Base-by-base conservation (phyloP, 2,797 vertebrate species). In the Cyprinodon diabolis region DNA sequence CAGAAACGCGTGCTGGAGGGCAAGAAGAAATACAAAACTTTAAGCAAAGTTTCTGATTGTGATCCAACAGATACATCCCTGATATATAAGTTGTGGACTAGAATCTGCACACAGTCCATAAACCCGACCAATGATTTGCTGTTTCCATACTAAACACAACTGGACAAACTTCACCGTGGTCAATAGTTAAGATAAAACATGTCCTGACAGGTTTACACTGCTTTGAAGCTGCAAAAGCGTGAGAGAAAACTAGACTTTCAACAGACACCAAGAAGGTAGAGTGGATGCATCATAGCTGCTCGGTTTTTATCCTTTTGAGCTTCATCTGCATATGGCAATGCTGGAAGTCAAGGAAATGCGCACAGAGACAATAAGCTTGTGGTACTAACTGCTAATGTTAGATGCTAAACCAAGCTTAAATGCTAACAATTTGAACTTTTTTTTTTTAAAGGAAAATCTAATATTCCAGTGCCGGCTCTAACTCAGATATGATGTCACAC, bases 1-100 rank as follows among this genome's bases (percentile, higher is more conserved):
- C 90, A 98, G 95, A 92, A 99, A 99, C 72, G 98, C 97, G 88
- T 99, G 98, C 98, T 99, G 84, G 76, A 47, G 49, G 35, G 12
- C 9, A 8, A 25, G 5, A 66, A 56, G 23, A 52, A 48, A 67
- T 8, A 30, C 60, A 23, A 23, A 45, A 45, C 19, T 4, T 63
- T 63, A 12, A 63, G 21, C 4, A 1, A 4, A 4, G 30, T 60
- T 60, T 60, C 57, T 35, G 17, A 63, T 43, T 17, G 23, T n/a
- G 62, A 23, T 0, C 40, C 6, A 56, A 56, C 11, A 47, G 62
- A 65, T 23, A 6, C 7, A 48, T 10, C 40, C 19, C 40, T 21
- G 21, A 43, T 2, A 63, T n/a, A 43, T n/a, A 10, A n/a, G 37
- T 23, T 48, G 5, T 47, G n/a, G 54, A n/a, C 9, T 23, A 55